Evolutionary conservation across 2,888 invertebrate species (phyloP).

Genomic region (Axea sp.): DNA sequence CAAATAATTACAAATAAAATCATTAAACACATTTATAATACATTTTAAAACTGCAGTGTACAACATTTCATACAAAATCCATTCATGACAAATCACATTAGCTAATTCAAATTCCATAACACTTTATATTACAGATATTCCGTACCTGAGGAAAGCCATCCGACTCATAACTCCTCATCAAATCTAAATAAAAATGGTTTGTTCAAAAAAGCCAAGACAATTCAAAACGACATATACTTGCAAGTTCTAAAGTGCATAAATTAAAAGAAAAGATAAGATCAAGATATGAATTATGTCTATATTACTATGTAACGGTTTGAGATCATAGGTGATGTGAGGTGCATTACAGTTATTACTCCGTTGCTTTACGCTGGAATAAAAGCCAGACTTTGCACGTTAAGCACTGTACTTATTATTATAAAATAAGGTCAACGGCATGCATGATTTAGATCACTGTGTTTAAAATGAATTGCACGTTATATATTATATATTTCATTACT

Average conservation of each 20-base stretch:
- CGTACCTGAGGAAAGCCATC: no score
- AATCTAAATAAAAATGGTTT: background rate
- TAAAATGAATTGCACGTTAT: conserved; percentile 32
- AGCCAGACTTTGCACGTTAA: conserved; percentile 40
- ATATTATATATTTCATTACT: conserved; percentile 13
- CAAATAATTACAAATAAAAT: no score
- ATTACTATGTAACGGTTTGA: conserved; percentile 74
- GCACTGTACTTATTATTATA: conserved; percentile 46
- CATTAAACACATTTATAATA: no score
- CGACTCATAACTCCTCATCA: background rate
- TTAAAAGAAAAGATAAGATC: conserved; percentile 20
- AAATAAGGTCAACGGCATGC: conserved; percentile 45
- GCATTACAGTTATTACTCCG: conserved; percentile 73
- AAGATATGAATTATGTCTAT: conserved; percentile 52
- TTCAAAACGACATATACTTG: conserved; percentile 2
- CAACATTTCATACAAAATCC: no score
- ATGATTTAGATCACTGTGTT: conserved; percentile 27
- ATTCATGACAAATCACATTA: no score
- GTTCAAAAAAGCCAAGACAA: background rate
- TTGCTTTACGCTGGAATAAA: conserved; percentile 53
- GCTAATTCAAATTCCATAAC: no score
- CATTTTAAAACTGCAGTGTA: no score
- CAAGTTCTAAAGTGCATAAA: conserved; percentile 2
- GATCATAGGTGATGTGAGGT: conserved; percentile 76
- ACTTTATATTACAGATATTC: background rate